phyloP scores from a whole-genome alignment of 2,113 vertebrate species.

The Scytalopus superciliaris region DNA sequence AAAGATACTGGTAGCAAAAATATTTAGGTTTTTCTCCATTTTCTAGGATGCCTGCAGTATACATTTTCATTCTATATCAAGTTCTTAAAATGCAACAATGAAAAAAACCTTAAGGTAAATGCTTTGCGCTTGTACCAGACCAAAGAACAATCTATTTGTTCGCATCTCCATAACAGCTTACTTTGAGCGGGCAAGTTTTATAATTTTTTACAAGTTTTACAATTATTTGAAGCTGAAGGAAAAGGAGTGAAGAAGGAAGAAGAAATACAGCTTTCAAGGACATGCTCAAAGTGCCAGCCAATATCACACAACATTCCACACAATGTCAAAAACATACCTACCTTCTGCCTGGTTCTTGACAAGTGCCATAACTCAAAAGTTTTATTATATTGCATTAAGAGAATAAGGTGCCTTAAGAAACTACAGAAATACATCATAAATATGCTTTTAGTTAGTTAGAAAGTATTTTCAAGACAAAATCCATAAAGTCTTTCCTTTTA shows the following conservation, averaged over 20 bases:
- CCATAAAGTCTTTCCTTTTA: not conserved
- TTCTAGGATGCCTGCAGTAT: not conserved
- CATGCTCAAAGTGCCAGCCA: not conserved
- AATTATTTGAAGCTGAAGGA: not conserved
- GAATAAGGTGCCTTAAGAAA: not conserved
- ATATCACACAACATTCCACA: not conserved
- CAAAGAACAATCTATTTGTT: not conserved
- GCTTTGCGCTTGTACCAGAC: not conserved
- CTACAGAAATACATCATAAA: not conserved
- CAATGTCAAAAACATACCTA: not conserved
- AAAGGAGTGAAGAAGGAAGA: not conserved
- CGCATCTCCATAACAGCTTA: not conserved
- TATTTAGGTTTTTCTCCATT: not conserved
- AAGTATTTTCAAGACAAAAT: not conserved
- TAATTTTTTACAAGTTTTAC: too few species aligned
- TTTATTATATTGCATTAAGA: not conserved
- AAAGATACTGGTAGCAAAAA: not conserved
- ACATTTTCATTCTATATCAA: not conserved
- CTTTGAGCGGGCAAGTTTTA: not conserved
- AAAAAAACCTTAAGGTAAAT: not conserved
- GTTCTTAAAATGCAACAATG: not conserved
- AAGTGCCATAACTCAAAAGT: rapidly evolving
- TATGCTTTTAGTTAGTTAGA: not conserved
- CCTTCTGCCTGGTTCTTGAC: not conserved
- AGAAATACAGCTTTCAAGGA: not conserved